phyloP scores from a whole-genome alignment of 2,113 vertebrate species.

The Tupaia tana region DNA sequence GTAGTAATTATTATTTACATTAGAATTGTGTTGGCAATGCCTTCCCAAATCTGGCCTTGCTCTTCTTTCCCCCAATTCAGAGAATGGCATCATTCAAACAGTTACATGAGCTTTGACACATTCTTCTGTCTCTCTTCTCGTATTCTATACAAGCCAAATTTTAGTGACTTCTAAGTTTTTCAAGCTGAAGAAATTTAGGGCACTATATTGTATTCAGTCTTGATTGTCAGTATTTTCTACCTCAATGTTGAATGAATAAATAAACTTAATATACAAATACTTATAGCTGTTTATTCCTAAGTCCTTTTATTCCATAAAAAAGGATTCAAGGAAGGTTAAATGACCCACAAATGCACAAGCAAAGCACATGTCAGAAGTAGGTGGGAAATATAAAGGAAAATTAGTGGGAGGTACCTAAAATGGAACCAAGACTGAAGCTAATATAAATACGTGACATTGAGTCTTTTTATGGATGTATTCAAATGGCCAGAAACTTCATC shows the following conservation, averaged over 20 bases:
- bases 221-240: not conserved
- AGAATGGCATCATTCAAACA: not conserved
- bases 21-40: not conserved
- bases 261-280: not conserved
- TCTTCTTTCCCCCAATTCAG: not conserved
- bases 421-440: not conserved
- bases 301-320: not conserved
- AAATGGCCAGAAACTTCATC: not conserved
- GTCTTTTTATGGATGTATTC: not conserved
- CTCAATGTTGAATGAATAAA: not conserved
- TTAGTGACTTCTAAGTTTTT: not conserved
- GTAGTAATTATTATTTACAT: slow-evolving; percentile 45
- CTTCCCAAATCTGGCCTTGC: not conserved
- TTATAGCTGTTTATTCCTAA: not conserved
- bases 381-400: not conserved
- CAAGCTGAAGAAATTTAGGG: not conserved
- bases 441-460: not conserved
- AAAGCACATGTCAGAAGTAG: not conserved
- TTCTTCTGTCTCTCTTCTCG: not conserved
- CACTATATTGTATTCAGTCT: not conserved
- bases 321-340: not conserved
- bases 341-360: not conserved
- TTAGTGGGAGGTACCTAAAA: not conserved
- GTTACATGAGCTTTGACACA: not conserved
- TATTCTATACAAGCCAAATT: not conserved